phyloP scores from a whole-genome alignment of 2,888 invertebrate genomes.

The Aleiodes testaceus region DNA sequence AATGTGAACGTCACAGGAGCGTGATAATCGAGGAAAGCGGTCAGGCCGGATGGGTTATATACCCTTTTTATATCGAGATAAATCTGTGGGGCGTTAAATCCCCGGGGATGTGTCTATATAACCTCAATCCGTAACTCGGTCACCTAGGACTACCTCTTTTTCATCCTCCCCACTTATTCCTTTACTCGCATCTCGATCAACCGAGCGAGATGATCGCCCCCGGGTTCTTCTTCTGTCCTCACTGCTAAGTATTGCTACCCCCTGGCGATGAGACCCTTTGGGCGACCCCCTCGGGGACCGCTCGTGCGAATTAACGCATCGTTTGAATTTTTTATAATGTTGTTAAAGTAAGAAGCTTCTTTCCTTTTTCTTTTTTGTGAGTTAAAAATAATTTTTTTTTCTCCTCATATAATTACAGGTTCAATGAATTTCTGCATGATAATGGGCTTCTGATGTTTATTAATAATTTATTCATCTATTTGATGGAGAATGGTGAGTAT shows the following conservation, averaged over 20 bases:
- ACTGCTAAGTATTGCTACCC: neutral
- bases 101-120: constrained; percentile 35
- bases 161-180: constrained; percentile 39
- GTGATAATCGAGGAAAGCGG: constrained; percentile 27
- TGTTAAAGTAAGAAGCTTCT: neutral
- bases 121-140: constrained; percentile 41
- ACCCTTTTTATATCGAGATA: constrained; percentile 29
- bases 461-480: too few species aligned
- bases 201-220: constrained; percentile 53
- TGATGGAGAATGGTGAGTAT: too few species aligned
- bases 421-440: constrained; percentile 12
- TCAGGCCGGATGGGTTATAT: constrained; percentile 16
- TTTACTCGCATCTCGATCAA: constrained; percentile 46
- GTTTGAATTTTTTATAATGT: constrained; percentile 27
- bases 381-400: constrained; percentile 30
- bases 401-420: constrained; percentile 4
- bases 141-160: constrained; percentile 41
- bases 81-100: constrained; percentile 41
- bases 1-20: constrained; percentile 21
- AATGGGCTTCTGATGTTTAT: too few species aligned
- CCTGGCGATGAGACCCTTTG: constrained; percentile 35
- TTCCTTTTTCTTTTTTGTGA: neutral
- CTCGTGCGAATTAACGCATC: constrained; percentile 46
- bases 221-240: constrained; percentile 43
- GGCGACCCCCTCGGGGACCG: constrained; percentile 33